phyloP scores from a whole-genome alignment of 2,113 vertebrate genomes.

The Pseudolaguvia tuberculata region DNA sequence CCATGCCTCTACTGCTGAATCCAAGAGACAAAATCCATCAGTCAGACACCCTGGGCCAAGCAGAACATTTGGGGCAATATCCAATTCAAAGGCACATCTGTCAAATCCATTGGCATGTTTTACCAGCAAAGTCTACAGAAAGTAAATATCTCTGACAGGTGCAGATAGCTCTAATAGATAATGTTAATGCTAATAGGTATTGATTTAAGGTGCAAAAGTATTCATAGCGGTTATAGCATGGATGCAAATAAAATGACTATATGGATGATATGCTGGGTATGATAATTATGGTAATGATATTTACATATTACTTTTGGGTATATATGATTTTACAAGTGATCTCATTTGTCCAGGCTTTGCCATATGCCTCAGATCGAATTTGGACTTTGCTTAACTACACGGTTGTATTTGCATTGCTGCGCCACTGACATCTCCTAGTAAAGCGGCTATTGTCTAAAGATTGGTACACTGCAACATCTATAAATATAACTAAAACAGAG shows the following conservation, averaged over 20 bases:
- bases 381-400: constrained; percentile 36
- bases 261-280: background rate
- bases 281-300: background rate
- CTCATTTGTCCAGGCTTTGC: background rate
- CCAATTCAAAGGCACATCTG: background rate
- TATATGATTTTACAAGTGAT: background rate
- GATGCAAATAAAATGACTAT: background rate
- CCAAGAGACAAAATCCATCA: background rate
- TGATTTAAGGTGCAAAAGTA: background rate
- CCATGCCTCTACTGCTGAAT: constrained; percentile 2
- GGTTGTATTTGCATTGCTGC: constrained; percentile 22
- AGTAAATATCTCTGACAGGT: constrained; percentile 19
- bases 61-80: background rate
- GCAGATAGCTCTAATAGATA: background rate
- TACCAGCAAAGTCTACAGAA: background rate
- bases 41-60: background rate
- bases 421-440: constrained; percentile 6
- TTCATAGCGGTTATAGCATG: background rate
- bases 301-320: background rate
- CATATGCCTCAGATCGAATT: constrained; percentile 34
- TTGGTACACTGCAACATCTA: no score
- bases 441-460: constrained; percentile 10
- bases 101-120: constrained; percentile 1
- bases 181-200: constrained; percentile 11
- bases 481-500: no score